A percentile compares a stretch with the other conserved stretches of the same genome.
Evolutionary conservation across 2,113 vertebrate genomes (phyloP).

Genomic region (Bubo scandiacus): DNA sequence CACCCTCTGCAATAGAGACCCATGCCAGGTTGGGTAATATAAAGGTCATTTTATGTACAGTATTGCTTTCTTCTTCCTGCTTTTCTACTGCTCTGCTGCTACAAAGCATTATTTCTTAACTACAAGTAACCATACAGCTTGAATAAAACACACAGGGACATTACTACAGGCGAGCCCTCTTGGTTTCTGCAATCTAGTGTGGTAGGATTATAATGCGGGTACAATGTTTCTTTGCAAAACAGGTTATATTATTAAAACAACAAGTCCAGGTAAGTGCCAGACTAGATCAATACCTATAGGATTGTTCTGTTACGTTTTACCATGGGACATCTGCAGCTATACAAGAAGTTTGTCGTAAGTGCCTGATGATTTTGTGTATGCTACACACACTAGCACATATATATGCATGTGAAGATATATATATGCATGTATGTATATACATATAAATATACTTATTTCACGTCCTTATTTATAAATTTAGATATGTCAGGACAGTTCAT

Average conservation of each 20-base stretch:
- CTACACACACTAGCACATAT: constrained; percentile 78
- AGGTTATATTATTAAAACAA: constrained; percentile 77
- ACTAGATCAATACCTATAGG: constrained; percentile 84
- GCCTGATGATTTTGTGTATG: constrained; percentile 83
- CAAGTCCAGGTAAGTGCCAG: constrained; percentile 88
- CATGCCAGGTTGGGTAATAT: constrained; percentile 79
- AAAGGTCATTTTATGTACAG: constrained; percentile 83
- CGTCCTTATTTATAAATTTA: constrained; percentile 81
- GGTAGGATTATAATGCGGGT: constrained; percentile 75
- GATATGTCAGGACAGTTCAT: constrained; percentile 85
- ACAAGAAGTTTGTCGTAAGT: constrained; percentile 85
- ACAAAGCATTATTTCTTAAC: constrained; percentile 81
- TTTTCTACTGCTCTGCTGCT: constrained; percentile 82
- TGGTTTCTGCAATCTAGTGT: constrained; percentile 77
- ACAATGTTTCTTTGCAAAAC: constrained; percentile 76
- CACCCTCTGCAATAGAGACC: constrained; percentile 80
- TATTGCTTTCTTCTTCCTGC: constrained; percentile 87
- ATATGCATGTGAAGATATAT: constrained; percentile 75
- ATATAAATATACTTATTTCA: constrained; percentile 81
- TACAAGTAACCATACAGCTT: constrained; percentile 76
- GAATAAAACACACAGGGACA: constrained; percentile 79
- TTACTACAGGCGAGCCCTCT: constrained; percentile 76
- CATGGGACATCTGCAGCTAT: constrained; percentile 76
- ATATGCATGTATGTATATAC: constrained; percentile 80
- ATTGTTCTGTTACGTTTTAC: constrained; percentile 73